phyloP scores from a whole-genome alignment of 2,113 vertebrate genomes.

The Podarcis muralis region DNA sequence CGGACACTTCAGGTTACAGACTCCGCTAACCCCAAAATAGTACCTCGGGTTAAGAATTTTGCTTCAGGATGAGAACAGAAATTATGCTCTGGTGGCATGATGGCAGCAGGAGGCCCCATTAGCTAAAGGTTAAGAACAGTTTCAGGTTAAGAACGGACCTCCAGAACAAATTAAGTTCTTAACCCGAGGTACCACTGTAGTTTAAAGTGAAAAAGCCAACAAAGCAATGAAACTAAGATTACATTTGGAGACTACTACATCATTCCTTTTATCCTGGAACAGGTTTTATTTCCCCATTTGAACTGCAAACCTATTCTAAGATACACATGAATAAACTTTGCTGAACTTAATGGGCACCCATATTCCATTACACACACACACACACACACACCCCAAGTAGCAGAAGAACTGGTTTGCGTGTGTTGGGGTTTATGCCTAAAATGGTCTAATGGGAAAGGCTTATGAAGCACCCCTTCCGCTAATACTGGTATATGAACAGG shows the following conservation, averaged over 20 bases:
- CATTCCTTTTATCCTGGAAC: not conserved
- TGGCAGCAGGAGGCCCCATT: too few species aligned
- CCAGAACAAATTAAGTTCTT: too few species aligned
- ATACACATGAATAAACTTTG: not conserved
- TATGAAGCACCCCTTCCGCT: not conserved
- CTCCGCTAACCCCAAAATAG: too few species aligned
- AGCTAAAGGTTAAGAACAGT: too few species aligned
- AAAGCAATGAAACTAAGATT: not conserved
- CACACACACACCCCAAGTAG: too few species aligned
- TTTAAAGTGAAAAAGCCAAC: not conserved
- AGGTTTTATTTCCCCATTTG: not conserved
- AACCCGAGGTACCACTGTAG: too few species aligned
- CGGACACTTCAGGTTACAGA: too few species aligned
- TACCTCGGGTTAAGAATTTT: too few species aligned
- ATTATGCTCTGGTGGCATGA: too few species aligned
- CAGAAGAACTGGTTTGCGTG: too few species aligned
- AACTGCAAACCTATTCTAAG: not conserved
- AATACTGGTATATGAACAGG: not conserved
- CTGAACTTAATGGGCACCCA: not conserved
- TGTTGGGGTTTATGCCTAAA: not conserved
- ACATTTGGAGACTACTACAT: not conserved
- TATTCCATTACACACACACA: not conserved
- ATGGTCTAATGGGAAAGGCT: not conserved
- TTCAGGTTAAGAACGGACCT: too few species aligned
- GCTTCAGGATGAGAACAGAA: too few species aligned